These are phyloP conservation scores for Passer montanus DNA, from an alignment of 2,113 vertebrate genomes.

Conservation along the genomic window DNA sequence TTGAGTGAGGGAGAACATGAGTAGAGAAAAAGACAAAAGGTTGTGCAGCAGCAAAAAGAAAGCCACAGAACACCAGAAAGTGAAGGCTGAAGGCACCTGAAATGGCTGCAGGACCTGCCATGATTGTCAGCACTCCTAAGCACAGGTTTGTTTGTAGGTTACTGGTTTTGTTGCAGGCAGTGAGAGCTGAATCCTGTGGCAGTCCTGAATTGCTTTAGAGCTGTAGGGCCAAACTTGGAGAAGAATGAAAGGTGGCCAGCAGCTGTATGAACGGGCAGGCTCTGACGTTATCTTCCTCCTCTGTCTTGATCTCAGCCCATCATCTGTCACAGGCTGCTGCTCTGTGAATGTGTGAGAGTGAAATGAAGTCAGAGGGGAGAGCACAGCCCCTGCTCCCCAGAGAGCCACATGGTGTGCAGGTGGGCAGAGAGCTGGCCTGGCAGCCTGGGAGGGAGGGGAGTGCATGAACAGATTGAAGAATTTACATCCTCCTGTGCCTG, in stretches of 20 bases:
- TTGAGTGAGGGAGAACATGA: background rate
- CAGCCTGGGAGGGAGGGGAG: background rate
- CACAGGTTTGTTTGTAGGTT: background rate
- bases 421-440: background rate
- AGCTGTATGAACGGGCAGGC: background rate
- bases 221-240: background rate
- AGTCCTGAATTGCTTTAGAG: background rate
- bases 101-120: background rate
- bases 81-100: background rate
- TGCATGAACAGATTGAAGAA: background rate
- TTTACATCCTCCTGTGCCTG: background rate
- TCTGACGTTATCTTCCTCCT: background rate
- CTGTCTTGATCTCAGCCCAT: background rate
- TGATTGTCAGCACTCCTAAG: background rate
- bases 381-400: background rate
- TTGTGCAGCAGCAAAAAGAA: background rate
- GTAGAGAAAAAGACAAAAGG: background rate
- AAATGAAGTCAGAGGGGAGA: background rate
- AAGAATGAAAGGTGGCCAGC: slow-evolving; percentile 6
- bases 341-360: background rate
- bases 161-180: background rate
- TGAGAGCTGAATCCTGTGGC: background rate
- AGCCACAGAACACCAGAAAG: background rate
- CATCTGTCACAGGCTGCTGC: background rate
- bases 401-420: slow-evolving; percentile 19